phyloP scores from a whole-genome alignment of 2,113 vertebrate species.

The Carassius gibelio region DNA sequence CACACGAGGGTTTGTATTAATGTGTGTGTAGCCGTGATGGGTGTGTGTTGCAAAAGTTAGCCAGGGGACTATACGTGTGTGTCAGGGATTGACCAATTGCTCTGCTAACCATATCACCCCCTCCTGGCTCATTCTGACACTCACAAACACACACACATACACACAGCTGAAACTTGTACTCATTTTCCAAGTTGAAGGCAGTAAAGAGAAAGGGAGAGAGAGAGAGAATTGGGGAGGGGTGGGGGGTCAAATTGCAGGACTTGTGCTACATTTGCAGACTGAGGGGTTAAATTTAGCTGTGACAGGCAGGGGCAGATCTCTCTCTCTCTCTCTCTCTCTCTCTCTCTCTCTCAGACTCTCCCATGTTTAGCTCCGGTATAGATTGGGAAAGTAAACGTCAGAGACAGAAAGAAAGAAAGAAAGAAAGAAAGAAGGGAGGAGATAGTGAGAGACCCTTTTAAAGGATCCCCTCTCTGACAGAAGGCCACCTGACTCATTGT shows the following conservation, averaged over 20 bases:
- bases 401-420: slow-evolving; percentile 44
- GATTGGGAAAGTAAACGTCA: slow-evolving; percentile 77
- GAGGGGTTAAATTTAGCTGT: slow-evolving; percentile 91
- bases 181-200: slow-evolving; percentile 66
- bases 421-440: no score
- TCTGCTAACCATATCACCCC: slow-evolving; percentile 70
- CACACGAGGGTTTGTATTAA: slow-evolving; percentile 63
- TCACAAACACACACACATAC: slow-evolving; percentile 40
- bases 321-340: slow-evolving; percentile 34
- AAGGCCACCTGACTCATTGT: slow-evolving; percentile 34
- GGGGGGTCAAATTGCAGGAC: slow-evolving; percentile 87
- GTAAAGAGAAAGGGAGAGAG: slow-evolving; percentile 29
- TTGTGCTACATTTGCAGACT: slow-evolving; percentile 93
- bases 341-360: slow-evolving; percentile 27
- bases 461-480: slow-evolving; percentile 30
- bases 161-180: slow-evolving; percentile 73
- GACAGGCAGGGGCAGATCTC: slow-evolving; percentile 61
- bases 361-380: slow-evolving; percentile 26
- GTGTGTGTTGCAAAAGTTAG: slow-evolving; percentile 59
- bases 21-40: slow-evolving; percentile 40
- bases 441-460: neutral
- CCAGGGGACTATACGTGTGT: slow-evolving; percentile 69
- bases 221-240: slow-evolving; percentile 51
- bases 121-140: slow-evolving; percentile 33
- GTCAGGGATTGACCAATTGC: slow-evolving; percentile 62